phyloP scores from a whole-genome alignment of 2,113 vertebrate genomes.

The Elaphurus davidianus region DNA sequence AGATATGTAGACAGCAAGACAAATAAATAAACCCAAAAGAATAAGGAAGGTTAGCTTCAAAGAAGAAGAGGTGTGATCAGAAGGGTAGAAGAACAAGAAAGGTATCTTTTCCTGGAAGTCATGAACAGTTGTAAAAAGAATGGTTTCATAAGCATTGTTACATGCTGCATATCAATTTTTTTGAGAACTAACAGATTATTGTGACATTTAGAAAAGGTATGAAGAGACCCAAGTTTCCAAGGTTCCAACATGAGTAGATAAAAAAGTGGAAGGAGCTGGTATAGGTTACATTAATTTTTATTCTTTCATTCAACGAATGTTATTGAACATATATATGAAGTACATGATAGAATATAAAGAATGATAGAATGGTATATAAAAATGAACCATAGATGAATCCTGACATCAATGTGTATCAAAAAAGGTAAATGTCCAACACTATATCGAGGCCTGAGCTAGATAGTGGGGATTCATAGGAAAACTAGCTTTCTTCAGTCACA shows the following conservation, averaged over 20 bases:
- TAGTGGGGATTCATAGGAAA: background rate
- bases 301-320: background rate
- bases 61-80: background rate
- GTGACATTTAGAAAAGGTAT: background rate
- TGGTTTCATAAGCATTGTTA: background rate
- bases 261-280: background rate
- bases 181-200: background rate
- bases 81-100: background rate
- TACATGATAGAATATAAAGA: background rate
- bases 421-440: background rate
- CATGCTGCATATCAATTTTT: background rate
- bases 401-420: background rate
- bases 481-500: background rate
- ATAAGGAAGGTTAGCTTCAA: background rate
- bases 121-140: background rate
- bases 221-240: background rate
- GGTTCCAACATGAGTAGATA: background rate
- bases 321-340: background rate
- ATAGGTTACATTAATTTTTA: background rate
- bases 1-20: background rate
- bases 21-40: background rate
- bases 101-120: background rate
- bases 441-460: background rate
- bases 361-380: background rate
- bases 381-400: background rate